Percentiles rank a stretch among this genome's conserved stretches.
Conservation (phyloP, 2,888 invertebrate species). For the Palloptera scutellata region DNA sequence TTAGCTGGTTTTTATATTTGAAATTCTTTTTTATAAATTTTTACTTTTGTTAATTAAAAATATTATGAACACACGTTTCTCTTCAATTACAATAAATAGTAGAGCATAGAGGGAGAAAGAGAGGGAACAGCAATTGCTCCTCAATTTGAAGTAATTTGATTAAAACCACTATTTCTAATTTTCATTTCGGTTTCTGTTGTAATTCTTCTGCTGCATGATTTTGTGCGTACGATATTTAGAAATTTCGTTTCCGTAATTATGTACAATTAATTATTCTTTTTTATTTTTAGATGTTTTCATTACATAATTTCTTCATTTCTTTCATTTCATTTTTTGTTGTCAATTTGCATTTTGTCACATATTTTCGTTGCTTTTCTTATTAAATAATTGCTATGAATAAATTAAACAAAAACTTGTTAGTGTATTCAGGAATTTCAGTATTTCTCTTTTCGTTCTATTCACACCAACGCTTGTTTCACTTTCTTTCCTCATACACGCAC, state of each 20-base stretch:
- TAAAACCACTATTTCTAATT: neutral
- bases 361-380: constrained; percentile 3
- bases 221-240: too few species aligned
- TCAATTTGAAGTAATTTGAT: constrained; percentile 1
- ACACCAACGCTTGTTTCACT: neutral
- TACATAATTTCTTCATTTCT: neutral
- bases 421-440: too few species aligned
- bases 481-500: neutral
- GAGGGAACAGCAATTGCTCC: neutral
- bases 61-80: neutral
- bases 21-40: neutral
- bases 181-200: neutral
- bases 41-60: constrained; percentile 9
- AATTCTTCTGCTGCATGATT: too few species aligned
- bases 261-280: neutral
- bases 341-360: neutral
- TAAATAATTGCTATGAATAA: too few species aligned
- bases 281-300: neutral
- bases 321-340: constrained; percentile 9
- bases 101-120: neutral
- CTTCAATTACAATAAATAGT: too few species aligned
- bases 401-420: too few species aligned
- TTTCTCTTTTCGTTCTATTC: too few species aligned
- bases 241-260: neutral
- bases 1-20: constrained; percentile 7